Conservation (phyloP, 37 sponge, comb jelly and placozoan species). For the Beroe ovata region DNA sequence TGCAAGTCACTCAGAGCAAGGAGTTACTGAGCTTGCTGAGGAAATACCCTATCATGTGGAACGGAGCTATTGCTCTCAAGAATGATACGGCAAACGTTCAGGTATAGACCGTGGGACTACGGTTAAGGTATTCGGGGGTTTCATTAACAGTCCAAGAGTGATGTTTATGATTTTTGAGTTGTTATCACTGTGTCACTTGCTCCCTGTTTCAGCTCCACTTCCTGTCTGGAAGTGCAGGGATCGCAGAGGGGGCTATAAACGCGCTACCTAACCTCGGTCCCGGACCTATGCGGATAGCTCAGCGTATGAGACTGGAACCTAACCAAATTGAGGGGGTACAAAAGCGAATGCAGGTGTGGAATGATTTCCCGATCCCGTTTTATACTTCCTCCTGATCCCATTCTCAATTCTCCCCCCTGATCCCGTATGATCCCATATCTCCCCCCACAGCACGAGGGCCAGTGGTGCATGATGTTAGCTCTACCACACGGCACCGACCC, state of each 20-base stretch:
- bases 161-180: no score
- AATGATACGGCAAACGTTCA: slow-evolving; percentile 93
- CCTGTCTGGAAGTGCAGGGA: slow-evolving; percentile 79
- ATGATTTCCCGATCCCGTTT: not conserved
- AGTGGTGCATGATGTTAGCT: slow-evolving; percentile 90
- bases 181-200: no score
- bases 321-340: slow-evolving; percentile 91
- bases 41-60: slow-evolving; percentile 97
- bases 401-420: no score
- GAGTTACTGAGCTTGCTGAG: slow-evolving; percentile 69
- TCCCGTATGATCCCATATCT: no score
- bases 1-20: slow-evolving; percentile 44
- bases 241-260: slow-evolving; percentile 75
- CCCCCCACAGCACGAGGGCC: slow-evolving; percentile 72
- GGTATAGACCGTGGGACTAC: no score
- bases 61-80: slow-evolving; percentile 92
- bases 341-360: slow-evolving; percentile 85
- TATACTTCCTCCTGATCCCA: no score
- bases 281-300: slow-evolving; percentile 76
- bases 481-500: slow-evolving; percentile 94
- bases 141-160: no score
- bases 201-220: slow-evolving; percentile 79
- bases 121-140: no score
- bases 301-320: slow-evolving; percentile 93
- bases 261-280: slow-evolving; percentile 77